Evolutionary conservation across 35 echinoderm and acorn worm genomes (phyloP).

Genomic region (Holothuria glaberrima): DNA sequence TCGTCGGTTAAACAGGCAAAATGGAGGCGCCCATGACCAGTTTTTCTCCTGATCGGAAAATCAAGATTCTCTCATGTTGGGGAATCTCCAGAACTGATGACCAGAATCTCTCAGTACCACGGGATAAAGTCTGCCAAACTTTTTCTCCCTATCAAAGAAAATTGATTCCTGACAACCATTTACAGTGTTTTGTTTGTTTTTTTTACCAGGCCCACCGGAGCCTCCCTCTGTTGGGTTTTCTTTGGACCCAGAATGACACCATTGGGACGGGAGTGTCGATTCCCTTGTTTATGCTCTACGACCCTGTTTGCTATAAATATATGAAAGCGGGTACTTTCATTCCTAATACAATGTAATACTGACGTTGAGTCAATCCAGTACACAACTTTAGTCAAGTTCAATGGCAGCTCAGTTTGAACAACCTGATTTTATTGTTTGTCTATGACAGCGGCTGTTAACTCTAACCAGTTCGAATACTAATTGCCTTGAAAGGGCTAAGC

Average conservation of each 20-base stretch:
- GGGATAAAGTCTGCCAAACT: slow-evolving; percentile 25
- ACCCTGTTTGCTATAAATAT: slow-evolving; percentile 65
- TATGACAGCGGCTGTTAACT: slow-evolving; percentile 56
- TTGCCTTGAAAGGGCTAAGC: slow-evolving; percentile 38
- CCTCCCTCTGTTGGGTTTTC: slow-evolving; percentile 50
- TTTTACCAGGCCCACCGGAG: slow-evolving; percentile 33
- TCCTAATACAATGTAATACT: slow-evolving; percentile 44
- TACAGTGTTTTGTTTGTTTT: background rate
- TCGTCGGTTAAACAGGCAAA: too few relatives aligned
- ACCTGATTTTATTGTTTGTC: slow-evolving; percentile 19
- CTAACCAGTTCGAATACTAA: slow-evolving; percentile 65
- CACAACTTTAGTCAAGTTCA: background rate
- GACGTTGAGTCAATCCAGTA: slow-evolving; percentile 62
- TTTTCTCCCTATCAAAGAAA: slow-evolving; percentile 53
- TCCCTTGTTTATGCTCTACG: slow-evolving; percentile 36
- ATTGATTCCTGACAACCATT: slow-evolving; percentile 32
- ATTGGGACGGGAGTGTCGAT: slow-evolving; percentile 2
- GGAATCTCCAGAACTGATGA: too few relatives aligned
- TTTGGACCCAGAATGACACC: slow-evolving; percentile 38
- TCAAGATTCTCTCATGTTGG: too few relatives aligned
- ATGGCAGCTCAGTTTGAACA: slow-evolving; percentile 42
- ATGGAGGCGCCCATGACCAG: too few relatives aligned
- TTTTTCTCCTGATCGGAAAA: too few relatives aligned
- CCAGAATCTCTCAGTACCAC: background rate
- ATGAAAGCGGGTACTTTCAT: slow-evolving; percentile 60